Percentiles rank a stretch among this genome's conserved stretches.
These are phyloP conservation scores for Syndactyla subalaris DNA, from an alignment of 2,797 vertebrate species.

Conservation along the genomic window DNA sequence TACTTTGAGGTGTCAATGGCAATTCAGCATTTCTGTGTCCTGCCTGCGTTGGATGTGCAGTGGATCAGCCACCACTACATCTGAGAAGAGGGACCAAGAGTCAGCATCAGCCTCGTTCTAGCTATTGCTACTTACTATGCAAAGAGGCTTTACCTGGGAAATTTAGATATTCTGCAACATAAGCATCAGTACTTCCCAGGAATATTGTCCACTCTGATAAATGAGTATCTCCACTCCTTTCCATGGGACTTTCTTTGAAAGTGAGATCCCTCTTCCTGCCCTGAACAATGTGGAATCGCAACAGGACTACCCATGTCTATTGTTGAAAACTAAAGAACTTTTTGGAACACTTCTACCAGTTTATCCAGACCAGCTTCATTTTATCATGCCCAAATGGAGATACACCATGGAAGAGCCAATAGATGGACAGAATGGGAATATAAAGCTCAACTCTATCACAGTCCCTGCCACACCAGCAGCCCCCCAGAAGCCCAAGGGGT, in stretches of 20 bases:
- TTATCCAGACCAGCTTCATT: neutral
- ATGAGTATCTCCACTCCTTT: neutral
- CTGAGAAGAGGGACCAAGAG: neutral
- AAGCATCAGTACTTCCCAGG: neutral
- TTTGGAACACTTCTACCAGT: neutral
- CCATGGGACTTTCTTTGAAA: neutral
- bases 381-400: neutral
- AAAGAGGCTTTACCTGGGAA: neutral
- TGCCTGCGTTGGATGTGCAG: neutral
- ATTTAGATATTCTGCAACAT: neutral
- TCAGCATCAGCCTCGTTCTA: neutral
- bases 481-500: neutral
- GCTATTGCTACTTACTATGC: neutral
- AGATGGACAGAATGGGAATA: neutral
- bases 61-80: neutral
- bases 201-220: neutral
- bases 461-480: neutral
- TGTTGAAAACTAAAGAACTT: neutral
- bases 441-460: rapidly evolving
- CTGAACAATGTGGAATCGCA: neutral
- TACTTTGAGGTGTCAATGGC: neutral
- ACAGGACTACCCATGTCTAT: neutral
- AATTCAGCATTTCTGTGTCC: neutral
- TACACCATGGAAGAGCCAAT: neutral
- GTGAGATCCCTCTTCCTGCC: neutral